Conservation (phyloP, 2,888 invertebrate genomes). For the Phymatocera aterrima region DNA sequence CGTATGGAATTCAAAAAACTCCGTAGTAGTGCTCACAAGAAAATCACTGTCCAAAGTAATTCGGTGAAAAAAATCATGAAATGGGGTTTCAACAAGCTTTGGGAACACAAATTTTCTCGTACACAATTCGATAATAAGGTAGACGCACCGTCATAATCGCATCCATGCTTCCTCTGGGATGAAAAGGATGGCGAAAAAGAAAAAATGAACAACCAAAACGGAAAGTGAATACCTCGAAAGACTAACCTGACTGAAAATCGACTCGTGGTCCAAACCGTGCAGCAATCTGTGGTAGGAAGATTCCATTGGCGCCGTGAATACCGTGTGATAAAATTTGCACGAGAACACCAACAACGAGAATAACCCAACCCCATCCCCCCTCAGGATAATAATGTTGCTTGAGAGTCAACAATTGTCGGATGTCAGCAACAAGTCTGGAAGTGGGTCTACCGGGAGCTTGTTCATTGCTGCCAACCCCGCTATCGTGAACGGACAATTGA, state of each 20-base stretch:
- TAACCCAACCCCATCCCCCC: slow-evolving; percentile 93
- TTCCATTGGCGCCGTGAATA: slow-evolving; percentile 82
- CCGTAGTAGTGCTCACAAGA: too few relatives aligned
- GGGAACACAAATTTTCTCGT: too few relatives aligned
- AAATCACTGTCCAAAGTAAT: too few relatives aligned
- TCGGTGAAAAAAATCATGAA: too few relatives aligned
- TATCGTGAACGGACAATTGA: slow-evolving; percentile 79
- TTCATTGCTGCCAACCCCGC: slow-evolving; percentile 74
- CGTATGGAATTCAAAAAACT: too few relatives aligned
- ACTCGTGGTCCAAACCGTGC: slow-evolving; percentile 79
- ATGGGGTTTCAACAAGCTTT: too few relatives aligned
- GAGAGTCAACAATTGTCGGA: slow-evolving; percentile 80
- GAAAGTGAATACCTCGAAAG: too few relatives aligned
- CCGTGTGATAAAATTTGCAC: slow-evolving; percentile 87
- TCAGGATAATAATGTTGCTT: slow-evolving; percentile 92
- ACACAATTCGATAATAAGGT: too few relatives aligned
- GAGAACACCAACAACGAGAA: slow-evolving; percentile 83
- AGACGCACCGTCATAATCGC: too few relatives aligned
- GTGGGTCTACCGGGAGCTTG: slow-evolving; percentile 77
- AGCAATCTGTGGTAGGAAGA: slow-evolving; percentile 79
- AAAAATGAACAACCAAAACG: neutral
- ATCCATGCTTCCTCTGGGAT: too few relatives aligned
- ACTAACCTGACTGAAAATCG: slow-evolving; percentile 82
- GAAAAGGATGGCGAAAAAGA: neutral
- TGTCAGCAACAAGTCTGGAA: slow-evolving; percentile 76